phyloP scores from a whole-genome alignment of 2,888 invertebrate species.

The Trichogramma evanescens region DNA sequence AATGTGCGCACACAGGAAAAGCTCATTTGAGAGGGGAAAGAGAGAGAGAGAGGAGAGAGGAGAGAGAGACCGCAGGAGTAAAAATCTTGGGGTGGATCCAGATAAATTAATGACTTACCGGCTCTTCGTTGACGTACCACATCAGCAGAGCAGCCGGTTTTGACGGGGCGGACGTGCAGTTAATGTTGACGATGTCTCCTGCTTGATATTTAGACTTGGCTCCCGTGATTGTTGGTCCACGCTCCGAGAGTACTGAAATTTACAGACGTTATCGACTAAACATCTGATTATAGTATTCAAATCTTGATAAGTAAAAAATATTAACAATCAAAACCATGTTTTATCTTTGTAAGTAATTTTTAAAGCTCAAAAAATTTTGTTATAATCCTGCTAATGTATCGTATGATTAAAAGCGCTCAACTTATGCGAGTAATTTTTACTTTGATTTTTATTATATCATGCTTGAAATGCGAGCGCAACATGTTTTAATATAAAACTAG shows the following conservation, averaged over 20 bases:
- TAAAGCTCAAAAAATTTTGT: too few species aligned
- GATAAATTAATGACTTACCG: conserved; percentile 37
- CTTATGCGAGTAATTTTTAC: too few species aligned
- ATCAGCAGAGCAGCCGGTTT: conserved; percentile 55
- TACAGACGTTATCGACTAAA: too few species aligned
- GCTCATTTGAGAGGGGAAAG: background rate
- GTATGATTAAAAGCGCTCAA: too few species aligned
- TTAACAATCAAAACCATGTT: too few species aligned
- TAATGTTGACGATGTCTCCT: conserved; percentile 55
- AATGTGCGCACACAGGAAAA: background rate
- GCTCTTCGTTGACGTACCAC: conserved; percentile 58
- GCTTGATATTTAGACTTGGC: conserved; percentile 55
- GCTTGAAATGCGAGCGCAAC: too few species aligned
- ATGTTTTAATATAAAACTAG: too few species aligned
- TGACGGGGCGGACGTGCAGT: conserved; percentile 59
- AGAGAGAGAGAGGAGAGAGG: background rate
- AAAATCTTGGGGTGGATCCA: background rate
- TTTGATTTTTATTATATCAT: too few species aligned
- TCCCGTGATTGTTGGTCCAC: conserved; percentile 56
- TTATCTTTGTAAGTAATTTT: too few species aligned
- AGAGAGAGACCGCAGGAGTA: background rate
- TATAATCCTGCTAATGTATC: too few species aligned
- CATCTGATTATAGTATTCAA: too few species aligned
- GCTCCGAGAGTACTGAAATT: conserved; percentile 53
- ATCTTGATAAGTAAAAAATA: too few species aligned